Evolutionary conservation across 2,797 vertebrate genomes (phyloP).

Genomic region (Coendou prehensilis): DNA sequence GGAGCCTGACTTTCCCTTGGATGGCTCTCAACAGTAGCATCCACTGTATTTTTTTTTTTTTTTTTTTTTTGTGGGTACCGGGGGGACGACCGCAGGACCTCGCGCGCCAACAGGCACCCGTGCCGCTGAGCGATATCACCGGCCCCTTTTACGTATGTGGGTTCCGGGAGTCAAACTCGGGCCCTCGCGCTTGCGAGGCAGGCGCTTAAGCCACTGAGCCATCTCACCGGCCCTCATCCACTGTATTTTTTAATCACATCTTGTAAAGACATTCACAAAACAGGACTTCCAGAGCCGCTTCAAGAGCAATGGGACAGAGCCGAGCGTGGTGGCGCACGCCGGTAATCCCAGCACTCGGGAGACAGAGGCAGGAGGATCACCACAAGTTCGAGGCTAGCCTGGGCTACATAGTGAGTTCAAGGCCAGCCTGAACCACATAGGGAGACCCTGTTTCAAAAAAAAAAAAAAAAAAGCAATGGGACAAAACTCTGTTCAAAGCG

Average conservation of each 20-base stretch:
- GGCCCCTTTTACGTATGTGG: no score
- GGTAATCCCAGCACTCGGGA: not conserved
- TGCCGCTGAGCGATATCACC: no score
- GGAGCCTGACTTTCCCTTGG: not conserved
- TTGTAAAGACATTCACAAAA: not conserved
- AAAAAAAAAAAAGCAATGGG: not conserved
- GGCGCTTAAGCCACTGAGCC: no score
- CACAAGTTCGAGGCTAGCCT: not conserved
- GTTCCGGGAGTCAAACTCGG: no score
- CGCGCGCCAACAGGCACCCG: no score
- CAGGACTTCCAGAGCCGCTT: not conserved
- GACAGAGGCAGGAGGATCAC: not conserved
- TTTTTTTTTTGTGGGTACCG: no score
- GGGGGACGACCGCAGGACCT: no score
- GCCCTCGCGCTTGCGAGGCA: no score
- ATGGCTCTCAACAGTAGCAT: not conserved
- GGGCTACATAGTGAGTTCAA: no score
- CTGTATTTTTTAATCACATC: not conserved
- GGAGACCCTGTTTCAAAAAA: not conserved
- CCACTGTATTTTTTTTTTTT: not conserved
- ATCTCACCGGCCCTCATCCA: no score
- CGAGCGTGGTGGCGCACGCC: not conserved
- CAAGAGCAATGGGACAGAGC: not conserved
- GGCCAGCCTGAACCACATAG: not conserved
- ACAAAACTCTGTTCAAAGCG: not conserved